phyloP scores from a whole-genome alignment of 2,797 vertebrate genomes.

The Bothrops alternatus region DNA sequence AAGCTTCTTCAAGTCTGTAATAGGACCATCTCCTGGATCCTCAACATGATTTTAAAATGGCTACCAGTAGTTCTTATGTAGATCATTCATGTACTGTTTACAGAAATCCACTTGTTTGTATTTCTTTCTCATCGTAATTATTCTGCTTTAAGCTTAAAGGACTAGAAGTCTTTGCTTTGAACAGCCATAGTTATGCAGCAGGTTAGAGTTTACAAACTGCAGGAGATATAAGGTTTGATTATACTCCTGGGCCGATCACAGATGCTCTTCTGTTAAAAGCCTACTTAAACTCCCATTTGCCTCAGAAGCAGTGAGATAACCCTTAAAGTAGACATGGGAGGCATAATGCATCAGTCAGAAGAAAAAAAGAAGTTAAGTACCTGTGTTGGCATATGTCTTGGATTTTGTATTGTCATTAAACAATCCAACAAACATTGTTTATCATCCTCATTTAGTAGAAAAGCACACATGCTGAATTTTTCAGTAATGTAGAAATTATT shows the following conservation, averaged over 20 bases:
- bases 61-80: not conserved
- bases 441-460: constrained; percentile 35
- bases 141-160: constrained; percentile 9
- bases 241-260: constrained; percentile 4
- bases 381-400: constrained; percentile 19
- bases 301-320: constrained; percentile 30
- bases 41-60: not conserved
- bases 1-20: not conserved
- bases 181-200: constrained; percentile 4
- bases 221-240: not conserved
- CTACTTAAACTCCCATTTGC: not conserved
- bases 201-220: not conserved
- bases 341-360: constrained; percentile 25
- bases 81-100: not conserved
- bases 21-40: not conserved
- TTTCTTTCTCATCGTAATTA: constrained; percentile 8
- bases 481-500: constrained; percentile 41
- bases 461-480: constrained; percentile 49
- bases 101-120: not conserved
- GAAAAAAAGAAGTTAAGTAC: constrained; percentile 12
- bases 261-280: constrained; percentile 28
- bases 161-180: not conserved
- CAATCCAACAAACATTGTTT: constrained; percentile 18
- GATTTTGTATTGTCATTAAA: constrained; percentile 6
- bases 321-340: constrained; percentile 22